Conservation (phyloP, 2,113 vertebrate species). For the Ascaphus truei region DNA sequence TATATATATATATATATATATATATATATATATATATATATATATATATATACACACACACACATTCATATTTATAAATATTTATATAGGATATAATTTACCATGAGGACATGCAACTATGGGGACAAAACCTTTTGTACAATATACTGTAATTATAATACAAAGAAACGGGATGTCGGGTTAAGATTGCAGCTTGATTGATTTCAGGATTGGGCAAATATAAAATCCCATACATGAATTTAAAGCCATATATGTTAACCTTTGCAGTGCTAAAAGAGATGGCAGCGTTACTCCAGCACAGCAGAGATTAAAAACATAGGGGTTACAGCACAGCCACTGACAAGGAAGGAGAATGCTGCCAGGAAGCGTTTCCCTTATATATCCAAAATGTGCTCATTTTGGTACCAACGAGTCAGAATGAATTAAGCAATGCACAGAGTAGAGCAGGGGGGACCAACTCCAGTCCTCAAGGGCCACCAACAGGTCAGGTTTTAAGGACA, state of each 20-base stretch:
- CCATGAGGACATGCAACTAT: conserved; percentile 76
- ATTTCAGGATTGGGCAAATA: conserved; percentile 14
- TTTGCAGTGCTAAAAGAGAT: not conserved
- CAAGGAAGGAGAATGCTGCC: not conserved
- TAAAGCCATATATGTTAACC: not conserved
- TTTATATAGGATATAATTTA: conserved; percentile 74
- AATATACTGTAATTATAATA: no score
- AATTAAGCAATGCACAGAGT: not conserved
- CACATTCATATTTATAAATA: conserved; percentile 74
- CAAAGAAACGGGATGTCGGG: conserved; percentile 58
- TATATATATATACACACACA: conserved; percentile 53
- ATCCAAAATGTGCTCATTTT: not conserved
- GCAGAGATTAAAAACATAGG: conserved; percentile 20
- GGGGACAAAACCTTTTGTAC: conserved; percentile 72
- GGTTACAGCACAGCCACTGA: not conserved
- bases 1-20: conserved; percentile 57
- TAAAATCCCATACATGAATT: not conserved
- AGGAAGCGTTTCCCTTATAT: conserved; percentile 12
- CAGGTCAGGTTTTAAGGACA: no score
- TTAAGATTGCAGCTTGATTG: conserved; percentile 12
- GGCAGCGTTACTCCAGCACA: conserved; percentile 26
- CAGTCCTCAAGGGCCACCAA: no score
- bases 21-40: conserved; percentile 60
- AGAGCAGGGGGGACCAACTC: no score
- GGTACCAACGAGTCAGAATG: conserved; percentile 1